Conservation (phyloP, 2,888 invertebrate genomes). For the Philereme vetulata region DNA sequence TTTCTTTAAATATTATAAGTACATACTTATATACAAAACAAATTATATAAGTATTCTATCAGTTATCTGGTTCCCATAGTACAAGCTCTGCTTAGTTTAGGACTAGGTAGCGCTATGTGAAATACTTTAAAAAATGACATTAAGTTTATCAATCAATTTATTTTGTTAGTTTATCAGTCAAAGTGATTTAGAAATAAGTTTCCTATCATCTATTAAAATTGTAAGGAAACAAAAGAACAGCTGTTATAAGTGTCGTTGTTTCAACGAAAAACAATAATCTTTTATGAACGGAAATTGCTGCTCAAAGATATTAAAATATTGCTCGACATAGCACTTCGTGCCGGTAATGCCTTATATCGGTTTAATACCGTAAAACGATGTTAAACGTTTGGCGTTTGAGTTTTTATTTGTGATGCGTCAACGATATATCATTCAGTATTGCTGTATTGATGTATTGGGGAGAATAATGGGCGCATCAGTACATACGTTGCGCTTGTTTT, state of each 20-base stretch:
- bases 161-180: no score
- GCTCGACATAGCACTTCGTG: constrained; percentile 17
- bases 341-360: constrained; percentile 7
- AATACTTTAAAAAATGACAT: no score
- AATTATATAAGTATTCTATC: no score
- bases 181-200: no score
- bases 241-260: not conserved
- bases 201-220: no score
- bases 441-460: constrained; percentile 37
- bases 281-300: constrained; percentile 17
- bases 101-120: no score
- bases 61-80: no score
- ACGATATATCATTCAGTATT: constrained; percentile 33
- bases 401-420: constrained; percentile 34
- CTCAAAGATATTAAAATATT: constrained; percentile 24
- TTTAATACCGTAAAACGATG: constrained; percentile 28
- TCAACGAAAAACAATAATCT: constrained; percentile 7
- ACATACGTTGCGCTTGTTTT: constrained; percentile 25
- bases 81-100: no score
- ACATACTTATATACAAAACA: no score
- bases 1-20: no score
- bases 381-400: constrained; percentile 31
- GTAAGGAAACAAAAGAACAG: no score
- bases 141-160: no score
- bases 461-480: constrained; percentile 31